phyloP scores from a whole-genome alignment of 2,113 vertebrate genomes.

The Typhlomys cinereus region DNA sequence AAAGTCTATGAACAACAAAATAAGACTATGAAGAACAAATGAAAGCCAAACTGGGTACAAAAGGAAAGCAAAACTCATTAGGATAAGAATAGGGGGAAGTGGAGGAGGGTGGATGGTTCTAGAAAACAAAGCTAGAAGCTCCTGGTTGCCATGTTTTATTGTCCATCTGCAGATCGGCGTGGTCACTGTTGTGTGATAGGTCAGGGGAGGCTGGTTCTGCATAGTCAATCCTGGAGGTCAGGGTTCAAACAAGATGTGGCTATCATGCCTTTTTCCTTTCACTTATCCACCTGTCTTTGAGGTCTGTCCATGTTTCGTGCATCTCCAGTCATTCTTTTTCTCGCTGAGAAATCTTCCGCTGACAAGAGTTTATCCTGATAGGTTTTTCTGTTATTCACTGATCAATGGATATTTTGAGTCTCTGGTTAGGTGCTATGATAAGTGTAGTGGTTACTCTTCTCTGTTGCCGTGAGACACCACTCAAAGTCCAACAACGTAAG shows the following conservation, averaged over 20 bases:
- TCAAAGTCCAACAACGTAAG: too few relatives aligned
- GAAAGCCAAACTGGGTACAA: too few relatives aligned
- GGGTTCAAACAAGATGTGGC: not conserved
- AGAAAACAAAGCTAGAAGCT: not conserved
- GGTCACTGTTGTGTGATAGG: too few relatives aligned
- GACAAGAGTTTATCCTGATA: not conserved
- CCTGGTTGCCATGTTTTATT: not conserved
- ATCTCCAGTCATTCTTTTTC: not conserved
- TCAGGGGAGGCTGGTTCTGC: not conserved
- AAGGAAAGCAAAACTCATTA: not conserved
- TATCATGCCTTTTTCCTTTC: not conserved
- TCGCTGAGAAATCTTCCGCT: not conserved
- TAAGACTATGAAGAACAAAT: too few relatives aligned
- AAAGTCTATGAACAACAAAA: not conserved
- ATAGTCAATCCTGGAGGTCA: not conserved
- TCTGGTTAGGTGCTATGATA: not conserved
- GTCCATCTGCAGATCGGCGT: too few relatives aligned
- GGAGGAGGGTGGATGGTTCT: not conserved
- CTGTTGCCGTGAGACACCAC: too few relatives aligned
- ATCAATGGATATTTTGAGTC: not conserved
- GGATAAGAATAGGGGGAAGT: not conserved
- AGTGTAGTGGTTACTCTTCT: too few relatives aligned
- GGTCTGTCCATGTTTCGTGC: not conserved
- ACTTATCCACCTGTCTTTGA: not conserved
- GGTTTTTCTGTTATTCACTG: not conserved